Evolutionary conservation across 1,140 invertebrate species (phyloP).

Genomic region (Brachionus rotundiformis): DNA sequence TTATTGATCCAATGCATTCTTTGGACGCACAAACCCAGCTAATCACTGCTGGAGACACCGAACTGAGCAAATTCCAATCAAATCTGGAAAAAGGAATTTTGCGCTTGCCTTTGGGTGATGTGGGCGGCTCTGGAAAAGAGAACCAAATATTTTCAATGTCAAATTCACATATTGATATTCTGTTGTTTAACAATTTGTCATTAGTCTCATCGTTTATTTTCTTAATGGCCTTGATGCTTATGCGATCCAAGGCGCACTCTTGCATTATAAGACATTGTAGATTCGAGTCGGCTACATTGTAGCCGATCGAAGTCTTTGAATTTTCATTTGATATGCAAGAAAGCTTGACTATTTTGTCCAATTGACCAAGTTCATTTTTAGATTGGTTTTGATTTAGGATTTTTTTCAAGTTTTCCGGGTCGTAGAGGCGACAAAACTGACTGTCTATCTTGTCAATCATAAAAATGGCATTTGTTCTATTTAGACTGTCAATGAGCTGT

Average conservation of each 20-base stretch:
- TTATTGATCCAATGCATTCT: neutral
- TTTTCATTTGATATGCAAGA: constrained; percentile 43
- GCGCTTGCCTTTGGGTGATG: constrained; percentile 21
- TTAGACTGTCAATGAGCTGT: constrained; percentile 31
- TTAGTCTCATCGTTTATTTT: constrained; percentile 8
- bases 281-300: neutral
- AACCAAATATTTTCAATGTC: constrained; percentile 50
- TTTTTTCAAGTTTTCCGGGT: constrained; percentile 35
- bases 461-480: constrained; percentile 41
- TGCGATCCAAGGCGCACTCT: constrained; percentile 37
- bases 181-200: neutral
- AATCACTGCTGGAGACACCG: constrained; percentile 31
- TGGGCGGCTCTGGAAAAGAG: constrained; percentile 41
- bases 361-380: neutral
- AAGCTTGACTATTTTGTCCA: constrained; percentile 12
- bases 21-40: constrained; percentile 48
- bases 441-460: constrained; percentile 49
- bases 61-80: constrained; percentile 50
- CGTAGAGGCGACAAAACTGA: constrained; percentile 50
- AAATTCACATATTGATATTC: constrained; percentile 38
- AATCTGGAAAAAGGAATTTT: constrained; percentile 48
- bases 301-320: constrained; percentile 39
- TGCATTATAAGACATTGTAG: constrained; percentile 44
- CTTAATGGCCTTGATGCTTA: constrained; percentile 49
- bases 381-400: neutral